A percentile compares a stretch with the other conserved stretches of the same genome.
These are phyloP conservation scores for Sciurus carolinensis DNA, from an alignment of 2,797 vertebrate species.

Conservation along the genomic window DNA sequence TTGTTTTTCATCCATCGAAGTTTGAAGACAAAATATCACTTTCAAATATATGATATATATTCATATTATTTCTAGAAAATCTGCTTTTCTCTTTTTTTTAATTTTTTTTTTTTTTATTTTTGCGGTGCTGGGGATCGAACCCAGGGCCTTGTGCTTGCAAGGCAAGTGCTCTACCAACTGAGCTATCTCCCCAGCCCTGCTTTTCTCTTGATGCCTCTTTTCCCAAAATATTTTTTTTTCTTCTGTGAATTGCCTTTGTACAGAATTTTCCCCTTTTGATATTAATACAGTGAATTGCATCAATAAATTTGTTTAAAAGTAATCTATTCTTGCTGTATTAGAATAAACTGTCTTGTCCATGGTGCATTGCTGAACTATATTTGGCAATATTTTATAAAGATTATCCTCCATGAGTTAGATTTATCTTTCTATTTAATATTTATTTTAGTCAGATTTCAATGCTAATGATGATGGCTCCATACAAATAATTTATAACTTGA, in stretches of 20 bases:
- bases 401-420: neutral
- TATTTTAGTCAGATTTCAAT: neutral
- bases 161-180: too few relatives aligned
- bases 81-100: neutral
- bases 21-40: neutral
- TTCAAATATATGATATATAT: too few relatives aligned
- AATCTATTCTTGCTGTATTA: neutral
- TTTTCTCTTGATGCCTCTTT: neutral
- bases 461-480: neutral
- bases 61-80: neutral
- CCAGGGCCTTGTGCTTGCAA: too few relatives aligned
- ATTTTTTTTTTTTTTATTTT: too few relatives aligned
- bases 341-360: neutral
- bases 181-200: too few relatives aligned
- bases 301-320: neutral
- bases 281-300: neutral
- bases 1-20: conserved; percentile 6
- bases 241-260: neutral
- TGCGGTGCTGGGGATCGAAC: too few relatives aligned
- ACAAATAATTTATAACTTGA: neutral
- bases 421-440: neutral
- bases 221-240: neutral
- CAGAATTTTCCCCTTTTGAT: neutral
- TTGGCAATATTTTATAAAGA: neutral
- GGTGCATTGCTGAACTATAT: neutral